A percentile compares a stretch with the other conserved stretches of the same genome.
These are phyloP conservation scores for Limanda limanda DNA, from an alignment of 2,113 vertebrate genomes.

Conservation along the genomic window DNA sequence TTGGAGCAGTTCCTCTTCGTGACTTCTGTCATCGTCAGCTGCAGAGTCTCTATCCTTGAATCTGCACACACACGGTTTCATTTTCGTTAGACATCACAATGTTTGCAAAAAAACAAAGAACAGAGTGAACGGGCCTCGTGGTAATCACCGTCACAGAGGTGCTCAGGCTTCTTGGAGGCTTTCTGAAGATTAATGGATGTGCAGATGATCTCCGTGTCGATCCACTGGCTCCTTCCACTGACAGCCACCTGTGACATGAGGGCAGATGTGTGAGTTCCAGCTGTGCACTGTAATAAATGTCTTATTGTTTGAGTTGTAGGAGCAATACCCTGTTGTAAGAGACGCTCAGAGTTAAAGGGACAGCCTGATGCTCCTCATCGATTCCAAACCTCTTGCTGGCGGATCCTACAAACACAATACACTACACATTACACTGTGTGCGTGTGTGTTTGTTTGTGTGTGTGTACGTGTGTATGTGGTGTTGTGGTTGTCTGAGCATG, in stretches of 20 bases:
- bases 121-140: too few relatives aligned
- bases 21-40: slow-evolving; percentile 89
- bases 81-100: background rate
- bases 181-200: slow-evolving; percentile 92
- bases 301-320: background rate
- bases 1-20: slow-evolving; percentile 92
- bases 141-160: slow-evolving; percentile 64
- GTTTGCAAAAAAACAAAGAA: background rate
- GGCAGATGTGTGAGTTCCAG: background rate
- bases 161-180: slow-evolving; percentile 86
- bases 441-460: background rate
- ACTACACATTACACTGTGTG: background rate
- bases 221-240: slow-evolving; percentile 91
- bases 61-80: slow-evolving; percentile 73
- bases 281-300: background rate
- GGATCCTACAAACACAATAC: slow-evolving; percentile 81
- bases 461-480: slow-evolving; percentile 6
- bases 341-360: slow-evolving; percentile 91
- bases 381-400: slow-evolving; percentile 95
- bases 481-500: background rate
- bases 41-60: slow-evolving; percentile 87
- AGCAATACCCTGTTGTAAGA: slow-evolving; percentile 90
- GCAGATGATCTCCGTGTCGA: slow-evolving; percentile 86
- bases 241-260: slow-evolving; percentile 83
- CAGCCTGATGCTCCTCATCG: slow-evolving; percentile 90